A percentile compares a stretch with the other conserved stretches of the same genome.
Conservation (phyloP, 2,797 vertebrate species). For the Notolabrus celidotus region DNA sequence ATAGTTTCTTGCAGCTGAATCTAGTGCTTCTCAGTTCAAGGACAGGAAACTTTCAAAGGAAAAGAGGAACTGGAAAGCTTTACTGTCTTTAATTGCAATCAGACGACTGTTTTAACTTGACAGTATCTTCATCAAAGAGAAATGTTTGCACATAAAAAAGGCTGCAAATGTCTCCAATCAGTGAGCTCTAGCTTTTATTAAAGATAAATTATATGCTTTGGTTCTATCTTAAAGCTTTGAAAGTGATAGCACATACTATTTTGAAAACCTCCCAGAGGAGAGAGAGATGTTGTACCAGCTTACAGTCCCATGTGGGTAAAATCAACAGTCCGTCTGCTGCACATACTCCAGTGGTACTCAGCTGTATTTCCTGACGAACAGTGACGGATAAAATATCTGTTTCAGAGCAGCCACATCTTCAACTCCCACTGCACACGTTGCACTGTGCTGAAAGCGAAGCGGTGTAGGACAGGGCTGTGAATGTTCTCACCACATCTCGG, state of each 20-base stretch:
- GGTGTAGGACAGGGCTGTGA: slow-evolving; percentile 74
- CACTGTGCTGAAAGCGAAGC: slow-evolving; percentile 58
- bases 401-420: slow-evolving; percentile 41
- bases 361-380: slow-evolving; percentile 21
- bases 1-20: not conserved
- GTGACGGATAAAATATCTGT: slow-evolving; percentile 34
- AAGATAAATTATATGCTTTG: not conserved
- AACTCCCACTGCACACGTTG: slow-evolving; percentile 43
- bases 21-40: not conserved
- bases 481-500: slow-evolving; percentile 74
- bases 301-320: slow-evolving; percentile 7
- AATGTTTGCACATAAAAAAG: not conserved
- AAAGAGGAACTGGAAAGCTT: not conserved
- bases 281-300: not conserved
- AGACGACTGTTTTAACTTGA: not conserved
- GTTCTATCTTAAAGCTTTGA: not conserved
- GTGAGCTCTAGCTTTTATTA: not conserved
- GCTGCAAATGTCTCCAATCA: not conserved
- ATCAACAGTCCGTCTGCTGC: slow-evolving; percentile 5
- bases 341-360: slow-evolving; percentile 5
- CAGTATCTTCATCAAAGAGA: not conserved
- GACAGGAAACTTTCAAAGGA: not conserved
- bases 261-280: slow-evolving; percentile 7
- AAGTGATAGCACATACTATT: not conserved
- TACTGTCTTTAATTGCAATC: not conserved